Percentiles rank a stretch among this genome's conserved stretches.
These are phyloP conservation scores for Volucella zonaria DNA, from an alignment of 2,888 invertebrate genomes.

Conservation along the genomic window DNA sequence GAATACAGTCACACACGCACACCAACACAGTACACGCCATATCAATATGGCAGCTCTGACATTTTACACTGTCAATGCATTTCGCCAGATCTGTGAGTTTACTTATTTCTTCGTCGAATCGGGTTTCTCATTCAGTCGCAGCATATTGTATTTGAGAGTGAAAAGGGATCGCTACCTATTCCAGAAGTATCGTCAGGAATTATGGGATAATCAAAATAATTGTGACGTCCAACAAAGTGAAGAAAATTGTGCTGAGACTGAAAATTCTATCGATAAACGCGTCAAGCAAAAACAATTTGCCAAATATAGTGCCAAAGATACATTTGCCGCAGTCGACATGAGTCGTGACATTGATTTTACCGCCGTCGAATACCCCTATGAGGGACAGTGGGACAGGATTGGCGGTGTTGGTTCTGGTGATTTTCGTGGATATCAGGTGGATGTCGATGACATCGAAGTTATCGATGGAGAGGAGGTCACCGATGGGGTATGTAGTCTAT, in stretches of 20 bases:
- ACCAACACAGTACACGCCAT: slow-evolving; percentile 19
- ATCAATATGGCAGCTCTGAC: slow-evolving; percentile 80
- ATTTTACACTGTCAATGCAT: slow-evolving; percentile 77
- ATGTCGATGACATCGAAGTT: slow-evolving; percentile 78
- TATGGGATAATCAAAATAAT: slow-evolving; percentile 74
- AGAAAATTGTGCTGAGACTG: slow-evolving; percentile 34
- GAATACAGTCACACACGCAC: slow-evolving; percentile 31
- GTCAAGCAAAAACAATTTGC: slow-evolving; percentile 40
- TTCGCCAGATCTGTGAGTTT: slow-evolving; percentile 79
- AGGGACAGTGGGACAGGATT: slow-evolving; percentile 65
- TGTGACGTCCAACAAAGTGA: slow-evolving; percentile 21
- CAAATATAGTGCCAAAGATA: slow-evolving; percentile 41
- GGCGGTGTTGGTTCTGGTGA: background rate
- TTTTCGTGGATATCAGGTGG: slow-evolving; percentile 36
- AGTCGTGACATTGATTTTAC: slow-evolving; percentile 79
- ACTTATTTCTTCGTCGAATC: slow-evolving; percentile 79
- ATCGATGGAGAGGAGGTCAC: slow-evolving; percentile 78
- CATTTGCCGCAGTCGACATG: slow-evolving; percentile 57
- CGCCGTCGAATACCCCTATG: slow-evolving; percentile 78
- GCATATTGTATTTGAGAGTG: slow-evolving; percentile 77
- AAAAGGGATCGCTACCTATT: slow-evolving; percentile 78
- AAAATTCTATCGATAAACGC: slow-evolving; percentile 27
- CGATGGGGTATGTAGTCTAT: slow-evolving; percentile 75
- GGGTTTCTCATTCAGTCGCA: slow-evolving; percentile 77
- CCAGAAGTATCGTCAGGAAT: slow-evolving; percentile 77